Evolutionary conservation across 2,113 vertebrate species (phyloP), one percentile per base, ranked within the genome.

Genomic region (Telmatochromis brichardi): DNA sequence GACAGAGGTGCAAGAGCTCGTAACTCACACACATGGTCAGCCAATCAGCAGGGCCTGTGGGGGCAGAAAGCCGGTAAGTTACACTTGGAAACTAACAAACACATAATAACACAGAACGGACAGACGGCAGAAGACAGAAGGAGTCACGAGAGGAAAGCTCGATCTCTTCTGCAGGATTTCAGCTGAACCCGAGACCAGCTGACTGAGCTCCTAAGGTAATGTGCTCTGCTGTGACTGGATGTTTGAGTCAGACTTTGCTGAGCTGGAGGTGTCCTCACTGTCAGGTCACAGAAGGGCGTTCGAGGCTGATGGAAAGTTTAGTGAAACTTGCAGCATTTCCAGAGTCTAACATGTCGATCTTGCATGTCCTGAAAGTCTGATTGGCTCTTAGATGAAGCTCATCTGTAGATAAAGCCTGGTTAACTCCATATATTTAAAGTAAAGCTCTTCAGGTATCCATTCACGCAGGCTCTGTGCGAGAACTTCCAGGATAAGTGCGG

Each of bases 31-130:
- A 58, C 71, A 35, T 14, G 81, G 47, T 15, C 4, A 57, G 78
- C 95, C 93, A 95, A 94, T 95, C 92, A 89, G 37, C 80, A 9
- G 81, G 80, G 55, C 21, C 60, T 50, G 86, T 7, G 82, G 82
- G 91, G 90, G 92, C 87, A 87, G 88, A 83, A 89, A 93, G 91
- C 87, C 88, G 88, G 93, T 76, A 83, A 84, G 84, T 88, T 87
- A 80, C 89, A 80, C 80, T 88, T 50, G 55, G 79, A 88, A 42
- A 81, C 71, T 15, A 35, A 73, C 33, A n/a, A 60, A 85, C 81
- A 90, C 89, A 88, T 28, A 78, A 50, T 50, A 76, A 85, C 81
- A 90, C 71, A 79, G 58, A 47, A 28, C 23, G 26, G 51, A 58
- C 85, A 31, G 55, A 83, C 86, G 28, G 42, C 86, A 78, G 71